phyloP scores from a whole-genome alignment of 2,113 vertebrate genomes.

The Stegastes partitus region DNA sequence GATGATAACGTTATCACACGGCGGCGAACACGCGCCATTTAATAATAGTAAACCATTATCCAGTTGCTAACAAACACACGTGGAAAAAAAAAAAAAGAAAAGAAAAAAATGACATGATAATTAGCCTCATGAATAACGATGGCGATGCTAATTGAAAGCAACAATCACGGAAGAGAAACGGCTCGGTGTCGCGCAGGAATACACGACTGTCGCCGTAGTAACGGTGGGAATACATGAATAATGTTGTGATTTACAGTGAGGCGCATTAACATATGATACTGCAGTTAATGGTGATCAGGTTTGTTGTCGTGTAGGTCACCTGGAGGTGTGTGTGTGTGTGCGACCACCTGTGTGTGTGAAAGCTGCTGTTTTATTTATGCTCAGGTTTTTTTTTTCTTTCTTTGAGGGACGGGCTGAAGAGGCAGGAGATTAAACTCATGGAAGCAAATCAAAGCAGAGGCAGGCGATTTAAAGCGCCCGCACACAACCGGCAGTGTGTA shows the following conservation, averaged over 20 bases:
- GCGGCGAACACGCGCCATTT: conserved; percentile 6
- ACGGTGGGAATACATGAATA: conserved; percentile 6
- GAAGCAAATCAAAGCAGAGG: conserved; percentile 72
- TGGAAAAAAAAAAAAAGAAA: too few relatives aligned
- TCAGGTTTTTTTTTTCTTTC: conserved; percentile 63
- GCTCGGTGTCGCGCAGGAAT: conserved; percentile 29
- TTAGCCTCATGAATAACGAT: conserved; percentile 62
- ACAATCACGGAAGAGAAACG: conserved; percentile 1
- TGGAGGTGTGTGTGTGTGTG: not conserved
- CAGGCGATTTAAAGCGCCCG: conserved; percentile 58
- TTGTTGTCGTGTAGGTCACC: conserved; percentile 55
- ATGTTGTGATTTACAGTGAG: conserved; percentile 18
- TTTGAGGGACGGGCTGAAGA: conserved; percentile 64
- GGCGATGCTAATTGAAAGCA: conserved; percentile 48
- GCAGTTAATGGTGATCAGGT: conserved; percentile 40
- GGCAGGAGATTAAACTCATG: conserved; percentile 72
- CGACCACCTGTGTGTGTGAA: not conserved
- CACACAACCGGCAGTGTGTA: conserved; percentile 31
- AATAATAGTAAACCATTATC: conserved; percentile 46
- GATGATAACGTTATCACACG: conserved; percentile 23
- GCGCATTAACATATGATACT: not conserved
- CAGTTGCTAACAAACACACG: conserved; percentile 32
- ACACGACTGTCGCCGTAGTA: conserved; percentile 7
- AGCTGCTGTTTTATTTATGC: conserved; percentile 60
- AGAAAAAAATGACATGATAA: conserved; percentile 63